These are phyloP conservation scores for Stenopsyche tienmushanensis DNA, from an alignment of 1,140 invertebrate genomes.

Conservation along the genomic window DNA sequence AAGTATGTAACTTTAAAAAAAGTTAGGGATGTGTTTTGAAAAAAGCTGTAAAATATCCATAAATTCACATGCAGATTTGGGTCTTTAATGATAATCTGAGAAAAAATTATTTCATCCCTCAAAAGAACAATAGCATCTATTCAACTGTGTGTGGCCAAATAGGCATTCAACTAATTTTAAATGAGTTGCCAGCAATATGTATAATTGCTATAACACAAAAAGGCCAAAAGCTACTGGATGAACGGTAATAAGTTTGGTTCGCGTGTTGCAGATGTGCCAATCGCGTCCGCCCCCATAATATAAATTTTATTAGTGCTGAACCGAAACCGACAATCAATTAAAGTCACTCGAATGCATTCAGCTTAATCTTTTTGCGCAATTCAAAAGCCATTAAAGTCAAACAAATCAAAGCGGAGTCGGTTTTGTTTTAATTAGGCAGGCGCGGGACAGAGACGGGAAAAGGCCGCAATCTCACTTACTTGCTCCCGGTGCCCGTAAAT, in stretches of 20 bases:
- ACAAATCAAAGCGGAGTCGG: slow-evolving; percentile 34
- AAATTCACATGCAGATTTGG: too few relatives aligned
- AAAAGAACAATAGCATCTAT: too few relatives aligned
- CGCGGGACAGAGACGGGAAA: not conserved
- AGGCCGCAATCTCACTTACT: not conserved
- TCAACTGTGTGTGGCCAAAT: too few relatives aligned
- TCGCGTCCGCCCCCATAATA: not conserved
- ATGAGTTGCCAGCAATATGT: too few relatives aligned
- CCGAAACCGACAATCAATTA: slow-evolving; percentile 13
- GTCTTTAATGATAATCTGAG: too few relatives aligned
- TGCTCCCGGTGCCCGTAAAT: slow-evolving; percentile 24
- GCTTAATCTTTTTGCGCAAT: slow-evolving; percentile 24
- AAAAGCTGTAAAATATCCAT: too few relatives aligned
- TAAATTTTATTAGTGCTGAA: slow-evolving; percentile 6
- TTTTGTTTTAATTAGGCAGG: slow-evolving; percentile 25
- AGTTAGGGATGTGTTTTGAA: too few relatives aligned
- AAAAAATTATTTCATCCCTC: too few relatives aligned
- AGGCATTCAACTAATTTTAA: too few relatives aligned
- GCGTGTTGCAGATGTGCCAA: not conserved
- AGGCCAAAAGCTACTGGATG: too few relatives aligned
- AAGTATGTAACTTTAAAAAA: too few relatives aligned
- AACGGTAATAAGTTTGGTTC: not conserved
- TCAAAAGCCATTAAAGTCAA: slow-evolving; percentile 34
- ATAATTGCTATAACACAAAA: too few relatives aligned
- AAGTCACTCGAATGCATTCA: slow-evolving; percentile 27